Evolutionary conservation across 2,797 vertebrate genomes (phyloP).

Genomic region (Tokudaia tokunoshimensis): DNA sequence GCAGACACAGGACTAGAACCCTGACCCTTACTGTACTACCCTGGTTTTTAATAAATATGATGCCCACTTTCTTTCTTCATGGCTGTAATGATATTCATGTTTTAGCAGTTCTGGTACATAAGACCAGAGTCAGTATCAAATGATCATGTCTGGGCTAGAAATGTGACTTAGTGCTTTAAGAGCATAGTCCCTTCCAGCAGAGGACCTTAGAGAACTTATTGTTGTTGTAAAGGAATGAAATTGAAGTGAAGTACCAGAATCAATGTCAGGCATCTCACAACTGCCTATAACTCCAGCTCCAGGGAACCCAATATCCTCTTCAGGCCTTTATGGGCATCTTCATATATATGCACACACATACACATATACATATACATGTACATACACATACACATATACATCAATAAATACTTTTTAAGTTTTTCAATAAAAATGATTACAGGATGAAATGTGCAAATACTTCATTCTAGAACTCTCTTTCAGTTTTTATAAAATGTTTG

Average conservation of each 20-base stretch:
- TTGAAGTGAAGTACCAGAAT: not conserved
- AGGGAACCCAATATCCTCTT: not conserved
- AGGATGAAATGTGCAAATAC: not conserved
- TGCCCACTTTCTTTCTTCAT: not conserved
- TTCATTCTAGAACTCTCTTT: not conserved
- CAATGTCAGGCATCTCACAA: not conserved
- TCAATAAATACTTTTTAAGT: not conserved
- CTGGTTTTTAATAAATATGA: not conserved
- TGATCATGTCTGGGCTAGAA: not conserved
- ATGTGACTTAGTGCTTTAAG: not conserved
- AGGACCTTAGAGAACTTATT: not conserved
- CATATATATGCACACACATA: not conserved
- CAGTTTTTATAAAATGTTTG: not conserved
- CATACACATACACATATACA: not conserved
- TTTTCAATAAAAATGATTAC: not conserved
- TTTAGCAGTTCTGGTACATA: not conserved
- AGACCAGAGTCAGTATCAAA: not conserved
- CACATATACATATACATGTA: not conserved
- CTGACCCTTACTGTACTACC: not conserved
- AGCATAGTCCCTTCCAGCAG: not conserved
- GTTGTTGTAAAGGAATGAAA: not conserved
- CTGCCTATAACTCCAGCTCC: not conserved
- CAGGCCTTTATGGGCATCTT: not conserved
- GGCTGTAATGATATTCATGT: not conserved
- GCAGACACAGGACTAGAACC: not conserved